Conservation (phyloP, 53 echinoderm and acorn worm genomes). For the Holothuria leucospilota region DNA sequence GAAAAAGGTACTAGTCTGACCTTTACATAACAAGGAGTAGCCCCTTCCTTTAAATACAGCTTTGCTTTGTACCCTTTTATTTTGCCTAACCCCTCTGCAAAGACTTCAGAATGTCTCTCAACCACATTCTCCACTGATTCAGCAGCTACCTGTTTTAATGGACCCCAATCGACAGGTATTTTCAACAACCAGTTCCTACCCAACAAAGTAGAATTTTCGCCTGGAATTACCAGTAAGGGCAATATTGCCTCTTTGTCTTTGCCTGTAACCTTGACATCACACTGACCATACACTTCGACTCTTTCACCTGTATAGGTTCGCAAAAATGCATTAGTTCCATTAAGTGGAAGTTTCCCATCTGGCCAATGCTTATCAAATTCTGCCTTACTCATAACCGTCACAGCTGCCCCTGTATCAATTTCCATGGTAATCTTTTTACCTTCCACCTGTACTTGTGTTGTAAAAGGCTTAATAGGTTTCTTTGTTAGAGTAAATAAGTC, state of each 20-base stretch:
- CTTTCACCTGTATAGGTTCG: too few species aligned
- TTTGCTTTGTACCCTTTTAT: slow-evolving; percentile 4
- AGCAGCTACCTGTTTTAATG: neutral
- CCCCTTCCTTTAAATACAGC: slow-evolving; percentile 39
- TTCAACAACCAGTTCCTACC: too few species aligned
- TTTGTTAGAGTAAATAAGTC: slow-evolving; percentile 4
- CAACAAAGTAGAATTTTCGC: slow-evolving; percentile 22
- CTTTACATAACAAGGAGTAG: slow-evolving; percentile 61
- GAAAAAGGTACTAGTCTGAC: slow-evolving; percentile 64
- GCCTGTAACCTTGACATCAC: slow-evolving; percentile 13
- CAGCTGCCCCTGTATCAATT: slow-evolving; percentile 58
- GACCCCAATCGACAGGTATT: slow-evolving; percentile 15
- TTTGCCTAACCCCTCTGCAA: neutral
- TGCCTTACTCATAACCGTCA: slow-evolving; percentile 35
- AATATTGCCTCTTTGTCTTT: slow-evolving; percentile 16
- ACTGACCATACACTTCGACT: slow-evolving; percentile 5
- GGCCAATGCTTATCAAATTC: slow-evolving; percentile 39
- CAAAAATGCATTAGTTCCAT: neutral
- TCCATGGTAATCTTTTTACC: slow-evolving; percentile 41
- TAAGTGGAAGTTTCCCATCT: neutral
- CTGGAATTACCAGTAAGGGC: slow-evolving; percentile 26
- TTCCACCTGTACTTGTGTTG: neutral
- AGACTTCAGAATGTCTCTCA: neutral
- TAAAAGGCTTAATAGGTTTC: neutral
- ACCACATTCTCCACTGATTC: neutral